Base-by-base conservation (phyloP, 37 sponge, comb jelly and placozoan species). In the Corticium candelabrum region DNA sequence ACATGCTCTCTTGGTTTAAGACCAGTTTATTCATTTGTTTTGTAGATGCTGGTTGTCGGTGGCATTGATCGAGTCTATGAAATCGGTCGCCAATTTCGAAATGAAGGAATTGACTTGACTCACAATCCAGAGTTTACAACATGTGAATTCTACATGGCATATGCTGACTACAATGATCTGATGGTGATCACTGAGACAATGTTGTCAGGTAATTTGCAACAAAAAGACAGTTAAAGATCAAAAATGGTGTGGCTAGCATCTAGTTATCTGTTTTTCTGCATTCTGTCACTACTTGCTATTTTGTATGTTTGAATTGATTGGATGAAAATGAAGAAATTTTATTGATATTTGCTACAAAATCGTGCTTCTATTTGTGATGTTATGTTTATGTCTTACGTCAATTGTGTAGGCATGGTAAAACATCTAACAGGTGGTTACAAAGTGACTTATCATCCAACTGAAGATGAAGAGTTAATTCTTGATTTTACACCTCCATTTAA, bases 81-180 rank as follows among this genome's bases (percentile, higher is more conserved):
- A 80, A 91, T 99, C 27, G 99, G 99, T 37, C 43, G 93, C 71
- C 94, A 99, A 83, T 99, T 99, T 75, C 84, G 99, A 69, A 99
- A 99, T 85, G 99, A 99, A 82, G 96, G 96, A 5, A 99, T 99
- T 81, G 96, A 99, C 79, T 79, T 99, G 69, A 99, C 99, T 0
- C 99, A 99, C 85, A 99, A 99, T 41, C 99, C 99, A 33, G 99
- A 99, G 82, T 99, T 95, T 85, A 99, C 99, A 36, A 93, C 99
- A 0, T 95, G 96, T 40, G 99, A 99, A 84, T 99, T 99, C 85
- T 99, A 99, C 89, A 99, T 99, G 99, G 99, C 99, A 27, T 99
- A 92, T 76, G 99, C 99, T 30, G 99, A 99, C 80, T 99, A 99
- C 81, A 78, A 92, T 21, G 99, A 99, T 78, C 82, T 99, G 56